Conservation (phyloP, 2,797 vertebrate species). For the Morelia viridis region DNA sequence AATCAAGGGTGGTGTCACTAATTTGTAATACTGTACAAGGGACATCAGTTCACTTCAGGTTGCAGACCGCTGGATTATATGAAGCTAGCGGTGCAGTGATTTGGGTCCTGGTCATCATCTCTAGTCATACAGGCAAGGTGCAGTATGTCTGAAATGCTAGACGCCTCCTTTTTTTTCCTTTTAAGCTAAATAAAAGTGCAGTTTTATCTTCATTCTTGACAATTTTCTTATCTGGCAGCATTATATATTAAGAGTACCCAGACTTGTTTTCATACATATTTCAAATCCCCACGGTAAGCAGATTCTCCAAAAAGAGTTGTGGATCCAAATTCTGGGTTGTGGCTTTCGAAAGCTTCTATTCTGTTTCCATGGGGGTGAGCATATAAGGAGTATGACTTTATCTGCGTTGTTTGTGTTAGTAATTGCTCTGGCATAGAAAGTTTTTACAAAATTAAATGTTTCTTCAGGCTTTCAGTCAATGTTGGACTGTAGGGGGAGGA, state of each 20-base stretch:
- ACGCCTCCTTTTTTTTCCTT: neutral
- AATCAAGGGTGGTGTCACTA: neutral
- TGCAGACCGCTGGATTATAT: no score
- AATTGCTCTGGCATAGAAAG: neutral
- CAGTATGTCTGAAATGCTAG: neutral
- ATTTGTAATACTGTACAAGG: neutral
- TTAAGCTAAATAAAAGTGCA: neutral
- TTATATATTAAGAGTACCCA: neutral
- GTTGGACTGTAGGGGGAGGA: neutral
- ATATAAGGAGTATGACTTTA: neutral
- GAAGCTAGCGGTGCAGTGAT: neutral
- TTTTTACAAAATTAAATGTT: neutral
- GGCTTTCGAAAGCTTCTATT: neutral
- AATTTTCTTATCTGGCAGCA: neutral
- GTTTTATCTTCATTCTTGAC: neutral
- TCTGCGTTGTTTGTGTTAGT: neutral
- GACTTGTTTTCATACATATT: conserved; percentile 13
- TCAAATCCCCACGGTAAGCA: conserved; percentile 21
- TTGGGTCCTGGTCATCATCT: neutral
- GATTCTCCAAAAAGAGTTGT: neutral
- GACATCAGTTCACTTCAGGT: neutral
- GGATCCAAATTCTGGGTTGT: neutral
- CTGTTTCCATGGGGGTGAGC: neutral
- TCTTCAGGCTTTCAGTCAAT: neutral
- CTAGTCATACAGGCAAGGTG: neutral